Evolutionary conservation across 2,113 vertebrate genomes (phyloP), one percentile per base, ranked within the genome.

Genomic region (Genyomyrus donnyi): DNA sequence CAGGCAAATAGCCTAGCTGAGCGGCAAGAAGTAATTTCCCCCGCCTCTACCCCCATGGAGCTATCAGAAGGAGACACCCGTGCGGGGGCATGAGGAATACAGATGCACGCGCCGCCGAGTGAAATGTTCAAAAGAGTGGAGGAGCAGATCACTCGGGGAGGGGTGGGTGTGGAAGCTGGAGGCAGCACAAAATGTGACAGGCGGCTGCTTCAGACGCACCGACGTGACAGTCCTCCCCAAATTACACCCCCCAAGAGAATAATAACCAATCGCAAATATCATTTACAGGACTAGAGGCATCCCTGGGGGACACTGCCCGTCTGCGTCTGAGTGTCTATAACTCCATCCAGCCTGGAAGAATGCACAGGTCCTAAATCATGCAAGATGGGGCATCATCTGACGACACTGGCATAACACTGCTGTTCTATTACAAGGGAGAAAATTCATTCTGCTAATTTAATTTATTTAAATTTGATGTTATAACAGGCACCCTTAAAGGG

Each of bases 181-280:
- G 19, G 42, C 70, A 46, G 45, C 27, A 52, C 10, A 42, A 31
- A 11, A 84, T 58, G n/a, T 17, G 89, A 52, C 21, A 52, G 49
- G 52, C 24, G 1, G 74, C 5, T 5, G 42, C 45, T 35, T 88
- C 31, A 39, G 24, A 10, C 7, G 11, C 53, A 11, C 19, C 21
- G 31, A 45, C 48, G 27, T 50, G 66, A 80, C 74, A 39, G 49
- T 48, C 31, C 17, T 46, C 24, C 19, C 42, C 74, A 89, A 89
- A 56, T 58, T 85, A 85, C 19, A 53, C 52, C 50, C 50, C 42
- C 35, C 53, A 42, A 53, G 11, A 85, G 39, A 52, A 89, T 45
- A 89, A 85, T 85, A 62, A 89, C 35, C 52, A 42, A 89, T 85
- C 52, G 11, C 80, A 58, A 46, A 85, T 85, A 89, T 89, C 77